Conservation (phyloP, 2,113 vertebrate species). For the Andinoacara biseriatus region DNA sequence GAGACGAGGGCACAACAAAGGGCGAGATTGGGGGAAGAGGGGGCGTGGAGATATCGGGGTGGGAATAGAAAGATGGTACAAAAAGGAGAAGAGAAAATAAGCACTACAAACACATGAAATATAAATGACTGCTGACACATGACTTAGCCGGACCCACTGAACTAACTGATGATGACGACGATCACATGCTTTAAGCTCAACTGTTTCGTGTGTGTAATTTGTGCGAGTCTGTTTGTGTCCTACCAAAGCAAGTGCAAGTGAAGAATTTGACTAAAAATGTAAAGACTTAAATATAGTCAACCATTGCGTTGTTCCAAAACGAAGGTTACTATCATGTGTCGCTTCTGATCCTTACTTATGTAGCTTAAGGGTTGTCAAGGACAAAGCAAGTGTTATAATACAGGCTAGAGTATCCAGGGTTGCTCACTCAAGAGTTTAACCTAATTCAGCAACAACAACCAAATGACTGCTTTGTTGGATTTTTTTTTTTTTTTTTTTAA, state of each 20-base stretch:
- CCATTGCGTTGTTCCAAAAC: not conserved
- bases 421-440: not conserved
- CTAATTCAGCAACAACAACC: not conserved
- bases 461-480: not conserved
- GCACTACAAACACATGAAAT: constrained; percentile 18
- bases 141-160: constrained; percentile 11
- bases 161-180: constrained; percentile 13
- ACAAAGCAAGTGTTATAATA: not conserved
- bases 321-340: not conserved
- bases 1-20: not conserved
- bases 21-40: not conserved
- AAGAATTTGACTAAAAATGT: not conserved
- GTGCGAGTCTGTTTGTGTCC: constrained; percentile 2
- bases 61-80: not conserved
- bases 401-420: not conserved
- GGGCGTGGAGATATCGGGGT: not conserved
- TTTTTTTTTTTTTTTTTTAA: not conserved
- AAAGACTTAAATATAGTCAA: not conserved
- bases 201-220: constrained; percentile 16
- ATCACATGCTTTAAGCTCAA: constrained; percentile 36
- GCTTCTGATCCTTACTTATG: not conserved
- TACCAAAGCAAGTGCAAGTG: not conserved
- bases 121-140: constrained; percentile 14
- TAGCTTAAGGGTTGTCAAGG: not conserved
- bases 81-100: not conserved